phyloP scores from a whole-genome alignment of 2,797 vertebrate species.

The Tenualosa thibaudeaui region DNA sequence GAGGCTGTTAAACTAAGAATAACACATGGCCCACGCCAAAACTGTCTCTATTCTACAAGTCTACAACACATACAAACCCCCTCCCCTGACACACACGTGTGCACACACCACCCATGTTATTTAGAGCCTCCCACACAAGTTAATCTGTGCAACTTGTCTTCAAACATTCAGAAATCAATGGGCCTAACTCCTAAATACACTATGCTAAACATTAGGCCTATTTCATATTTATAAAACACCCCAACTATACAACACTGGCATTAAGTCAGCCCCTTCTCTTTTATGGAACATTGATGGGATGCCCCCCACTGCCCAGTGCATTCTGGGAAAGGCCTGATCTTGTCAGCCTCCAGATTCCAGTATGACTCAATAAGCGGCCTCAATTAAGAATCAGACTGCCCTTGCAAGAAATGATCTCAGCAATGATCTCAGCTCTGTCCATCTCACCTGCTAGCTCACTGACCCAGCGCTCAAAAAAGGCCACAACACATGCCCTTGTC shows the following conservation, averaged over 20 bases:
- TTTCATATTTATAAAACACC: not conserved
- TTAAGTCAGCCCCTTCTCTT: not conserved
- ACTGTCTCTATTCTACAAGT: not conserved
- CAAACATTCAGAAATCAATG: not conserved
- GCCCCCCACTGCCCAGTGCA: not conserved
- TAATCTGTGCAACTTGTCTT: not conserved
- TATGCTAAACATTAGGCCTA: not conserved
- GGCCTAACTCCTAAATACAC: not conserved
- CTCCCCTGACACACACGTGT: not conserved
- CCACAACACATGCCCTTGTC: not conserved
- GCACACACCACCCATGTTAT: not conserved
- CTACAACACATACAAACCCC: not conserved
- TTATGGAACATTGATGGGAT: not conserved
- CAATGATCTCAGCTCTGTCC: not conserved
- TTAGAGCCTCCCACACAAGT: not conserved
- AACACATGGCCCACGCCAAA: not conserved
- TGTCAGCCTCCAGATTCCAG: not conserved
- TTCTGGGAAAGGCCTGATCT: not conserved
- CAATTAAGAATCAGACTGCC: not conserved
- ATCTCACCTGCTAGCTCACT: not conserved
- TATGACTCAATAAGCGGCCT: not conserved
- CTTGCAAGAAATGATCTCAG: not conserved
- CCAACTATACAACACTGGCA: not conserved
- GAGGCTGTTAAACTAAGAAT: constrained; percentile 6
- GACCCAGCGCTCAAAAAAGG: not conserved